Evolutionary conservation across 2,888 invertebrate genomes (phyloP).

Genomic region (Phortica okadai): DNA sequence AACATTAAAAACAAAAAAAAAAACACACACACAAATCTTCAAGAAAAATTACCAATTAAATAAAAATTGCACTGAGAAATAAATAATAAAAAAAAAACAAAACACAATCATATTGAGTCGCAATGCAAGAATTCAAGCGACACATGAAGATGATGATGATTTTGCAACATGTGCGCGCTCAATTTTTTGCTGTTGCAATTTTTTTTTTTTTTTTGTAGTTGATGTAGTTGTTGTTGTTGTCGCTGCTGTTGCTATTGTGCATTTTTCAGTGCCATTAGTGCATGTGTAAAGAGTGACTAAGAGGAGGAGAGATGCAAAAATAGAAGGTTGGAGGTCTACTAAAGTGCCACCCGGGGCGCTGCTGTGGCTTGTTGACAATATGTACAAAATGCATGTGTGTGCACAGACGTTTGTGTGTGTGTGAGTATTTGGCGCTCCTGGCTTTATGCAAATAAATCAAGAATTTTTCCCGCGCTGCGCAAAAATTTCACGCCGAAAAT

Average conservation of each 20-base stretch:
- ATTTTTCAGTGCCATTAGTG: neutral
- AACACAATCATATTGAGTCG: neutral
- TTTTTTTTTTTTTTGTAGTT: neutral
- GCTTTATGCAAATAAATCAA: slow-evolving; percentile 27
- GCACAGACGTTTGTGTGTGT: neutral
- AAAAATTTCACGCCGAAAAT: neutral
- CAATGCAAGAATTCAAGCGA: neutral
- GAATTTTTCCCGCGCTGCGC: slow-evolving; percentile 17
- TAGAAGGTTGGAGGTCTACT: slow-evolving; percentile 2
- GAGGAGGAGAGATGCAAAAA: neutral
- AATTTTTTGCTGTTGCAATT: neutral
- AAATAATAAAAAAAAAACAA: neutral
- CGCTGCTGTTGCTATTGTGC: slow-evolving; percentile 5
- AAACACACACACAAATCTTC: slow-evolving; percentile 8
- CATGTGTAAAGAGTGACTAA: neutral
- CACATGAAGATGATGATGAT: neutral
- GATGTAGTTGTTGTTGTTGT: neutral
- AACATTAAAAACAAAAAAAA: neutral
- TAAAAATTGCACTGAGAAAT: neutral
- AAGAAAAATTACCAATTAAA: slow-evolving; percentile 1
- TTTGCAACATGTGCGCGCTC: slow-evolving; percentile 14
- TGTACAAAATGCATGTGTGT: neutral
- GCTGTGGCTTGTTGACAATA: neutral
- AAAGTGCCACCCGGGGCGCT: slow-evolving; percentile 2
- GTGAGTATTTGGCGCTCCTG: slow-evolving; percentile 3